A percentile compares a stretch with the other conserved stretches of the same genome.
phyloP scores from a whole-genome alignment of 2,797 vertebrate genomes.

The Gobio occitaniae region DNA sequence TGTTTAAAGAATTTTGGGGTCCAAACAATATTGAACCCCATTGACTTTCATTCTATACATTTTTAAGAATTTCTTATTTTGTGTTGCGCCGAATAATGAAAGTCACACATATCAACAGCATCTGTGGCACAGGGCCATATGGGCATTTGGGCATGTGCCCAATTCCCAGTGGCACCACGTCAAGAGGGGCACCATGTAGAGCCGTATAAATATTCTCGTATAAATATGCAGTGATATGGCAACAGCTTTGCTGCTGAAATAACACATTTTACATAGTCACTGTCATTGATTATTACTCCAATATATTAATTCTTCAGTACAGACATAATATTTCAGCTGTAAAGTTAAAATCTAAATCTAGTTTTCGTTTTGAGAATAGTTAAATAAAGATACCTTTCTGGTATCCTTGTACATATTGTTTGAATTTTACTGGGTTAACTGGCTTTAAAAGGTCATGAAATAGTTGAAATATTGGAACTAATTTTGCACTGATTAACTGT shows the following conservation, averaged over 20 bases:
- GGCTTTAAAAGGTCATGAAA: neutral
- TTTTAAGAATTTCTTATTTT: neutral
- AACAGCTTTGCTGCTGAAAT: neutral
- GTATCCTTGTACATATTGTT: neutral
- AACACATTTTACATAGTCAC: neutral
- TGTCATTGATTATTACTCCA: neutral
- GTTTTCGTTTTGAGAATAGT: neutral
- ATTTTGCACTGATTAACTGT: neutral
- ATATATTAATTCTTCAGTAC: neutral
- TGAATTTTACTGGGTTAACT: neutral
- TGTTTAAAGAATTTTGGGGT: neutral
- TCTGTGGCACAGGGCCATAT: slow-evolving; percentile 13
- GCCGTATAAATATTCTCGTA: slow-evolving; percentile 2
- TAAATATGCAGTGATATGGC: neutral
- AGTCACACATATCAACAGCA: neutral
- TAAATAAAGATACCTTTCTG: neutral
- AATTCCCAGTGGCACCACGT: neutral
- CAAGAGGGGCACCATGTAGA: neutral
- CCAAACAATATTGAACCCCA: neutral
- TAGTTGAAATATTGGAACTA: neutral
- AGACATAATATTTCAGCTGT: neutral
- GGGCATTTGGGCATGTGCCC: neutral
- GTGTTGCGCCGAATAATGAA: neutral
- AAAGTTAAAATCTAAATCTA: neutral
- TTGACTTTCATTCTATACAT: neutral